Base-by-base conservation (phyloP, 2,113 vertebrate genomes). In the Sula dactylatra region DNA sequence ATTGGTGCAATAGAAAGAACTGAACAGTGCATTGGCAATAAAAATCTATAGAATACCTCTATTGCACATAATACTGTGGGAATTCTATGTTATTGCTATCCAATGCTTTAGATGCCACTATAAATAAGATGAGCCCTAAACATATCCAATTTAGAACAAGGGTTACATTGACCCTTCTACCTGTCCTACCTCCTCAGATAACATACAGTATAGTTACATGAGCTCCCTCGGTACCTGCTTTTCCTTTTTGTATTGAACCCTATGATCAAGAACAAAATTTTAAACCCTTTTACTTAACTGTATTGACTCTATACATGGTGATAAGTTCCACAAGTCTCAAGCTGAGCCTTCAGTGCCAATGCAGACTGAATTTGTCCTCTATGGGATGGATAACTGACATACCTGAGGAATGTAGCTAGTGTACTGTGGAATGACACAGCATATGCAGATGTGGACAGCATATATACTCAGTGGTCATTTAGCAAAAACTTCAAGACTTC, bases 301-400 rank as follows among this genome's bases (percentile, higher is more conserved):
- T 12, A 8, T 17, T 34, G 42, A 54, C 70, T 42, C 14, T 56
- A 36, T 4, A 22, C 1, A 7, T 2, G 20, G 10, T 26, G 58
- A 10, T 10, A 27, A 80, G 6, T 31, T 40, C 69, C 50, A 40
- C 13, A 49, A 9, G 36, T 10, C 56, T 38, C 0, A 0, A 25
- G 16, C 4, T 64, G 3, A 82, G 44, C 18, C 44, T 22, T 29
- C 44, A 21, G 20, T 45, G 45, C 4, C 40, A 61, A 3, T 15
- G 40, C 18, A 90, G 70, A 38, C 1, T 7, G 67, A 36, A 22
- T 62, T 65, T 1, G 50, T 1, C 10, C 34, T 18, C 44, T n/a
- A 45, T 7, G 47, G 40, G 13, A 44, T 34, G 27, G 47, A 42
- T 22, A 56, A 31, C 24, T 44, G 59, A 56, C 34, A 87, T 3